These are phyloP conservation scores for Seladonia tumulorum DNA, from an alignment of 2,888 invertebrate species.

Conservation along the genomic window DNA sequence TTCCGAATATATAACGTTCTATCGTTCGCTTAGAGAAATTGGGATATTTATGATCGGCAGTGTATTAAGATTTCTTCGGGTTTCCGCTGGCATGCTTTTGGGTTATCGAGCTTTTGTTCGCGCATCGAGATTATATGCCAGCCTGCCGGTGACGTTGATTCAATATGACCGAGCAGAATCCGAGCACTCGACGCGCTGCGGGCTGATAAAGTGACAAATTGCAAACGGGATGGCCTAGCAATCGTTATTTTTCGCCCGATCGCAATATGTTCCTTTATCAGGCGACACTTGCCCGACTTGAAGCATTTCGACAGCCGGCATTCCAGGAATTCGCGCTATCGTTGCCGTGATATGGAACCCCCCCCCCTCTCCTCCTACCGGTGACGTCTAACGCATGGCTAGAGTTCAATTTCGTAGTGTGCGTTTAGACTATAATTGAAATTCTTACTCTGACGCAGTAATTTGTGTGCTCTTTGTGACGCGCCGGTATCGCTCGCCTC, in stretches of 20 bases:
- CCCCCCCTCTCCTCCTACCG: no score
- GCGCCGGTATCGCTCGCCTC: slow-evolving; percentile 24
- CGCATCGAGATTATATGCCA: background rate
- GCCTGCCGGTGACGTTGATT: background rate
- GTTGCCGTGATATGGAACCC: slow-evolving; percentile 32
- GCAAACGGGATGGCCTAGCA: background rate
- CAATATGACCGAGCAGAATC: slow-evolving; percentile 1
- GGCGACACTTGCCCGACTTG: slow-evolving; percentile 7
- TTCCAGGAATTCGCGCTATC: slow-evolving; percentile 45
- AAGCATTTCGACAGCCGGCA: slow-evolving; percentile 38
- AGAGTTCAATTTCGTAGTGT: slow-evolving; percentile 42
- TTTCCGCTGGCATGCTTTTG: background rate
- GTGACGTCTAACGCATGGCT: slow-evolving; percentile 45
- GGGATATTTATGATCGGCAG: background rate
- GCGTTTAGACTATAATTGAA: slow-evolving; percentile 64
- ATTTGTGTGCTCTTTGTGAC: slow-evolving; percentile 63
- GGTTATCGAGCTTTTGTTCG: background rate
- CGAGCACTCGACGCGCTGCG: background rate
- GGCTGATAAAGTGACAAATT: slow-evolving; percentile 11
- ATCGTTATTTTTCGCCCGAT: slow-evolving; percentile 15
- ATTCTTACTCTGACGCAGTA: slow-evolving; percentile 67
- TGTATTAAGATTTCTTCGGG: background rate
- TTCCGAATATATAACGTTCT: background rate
- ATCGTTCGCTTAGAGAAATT: background rate
- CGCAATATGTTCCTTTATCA: slow-evolving; percentile 27